Conservation (phyloP, 1,140 invertebrate species). For the Bombus impatiens region DNA sequence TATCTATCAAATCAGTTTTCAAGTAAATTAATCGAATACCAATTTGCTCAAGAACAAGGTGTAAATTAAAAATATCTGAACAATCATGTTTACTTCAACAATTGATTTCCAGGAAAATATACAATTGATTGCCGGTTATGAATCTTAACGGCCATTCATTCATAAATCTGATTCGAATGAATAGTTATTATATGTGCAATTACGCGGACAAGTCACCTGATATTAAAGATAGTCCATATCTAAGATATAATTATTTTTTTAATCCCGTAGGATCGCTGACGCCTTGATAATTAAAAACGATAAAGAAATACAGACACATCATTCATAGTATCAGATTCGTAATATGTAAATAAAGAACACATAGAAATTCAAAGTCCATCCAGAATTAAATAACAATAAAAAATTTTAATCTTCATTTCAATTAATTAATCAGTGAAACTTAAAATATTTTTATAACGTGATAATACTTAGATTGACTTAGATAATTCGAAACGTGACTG, state of each 20-base stretch:
- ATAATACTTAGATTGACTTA: not conserved
- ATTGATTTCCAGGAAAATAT: not conserved
- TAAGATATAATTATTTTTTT: not conserved
- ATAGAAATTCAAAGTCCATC: not conserved
- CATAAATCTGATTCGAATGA: conserved; percentile 1
- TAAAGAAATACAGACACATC: not conserved
- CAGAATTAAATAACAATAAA: not conserved
- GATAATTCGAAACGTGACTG: not conserved
- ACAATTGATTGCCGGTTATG: not conserved
- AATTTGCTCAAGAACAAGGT: not conserved
- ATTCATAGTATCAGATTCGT: too few relatives aligned
- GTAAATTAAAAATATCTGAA: not conserved
- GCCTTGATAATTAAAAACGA: not conserved
- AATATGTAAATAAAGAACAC: not conserved
- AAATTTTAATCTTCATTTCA: not conserved
- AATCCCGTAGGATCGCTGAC: not conserved
- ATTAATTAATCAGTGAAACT: not conserved
- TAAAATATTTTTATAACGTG: not conserved
- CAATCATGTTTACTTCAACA: not conserved
- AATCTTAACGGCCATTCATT: not conserved
- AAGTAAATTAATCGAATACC: not conserved
- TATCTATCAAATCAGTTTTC: not conserved
- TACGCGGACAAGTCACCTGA: not conserved
- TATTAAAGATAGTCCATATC: not conserved
- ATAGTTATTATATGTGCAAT: not conserved